These are phyloP conservation scores for Steinernema khuongi DNA, from an alignment of 1,140 invertebrate genomes.

Conservation along the genomic window DNA sequence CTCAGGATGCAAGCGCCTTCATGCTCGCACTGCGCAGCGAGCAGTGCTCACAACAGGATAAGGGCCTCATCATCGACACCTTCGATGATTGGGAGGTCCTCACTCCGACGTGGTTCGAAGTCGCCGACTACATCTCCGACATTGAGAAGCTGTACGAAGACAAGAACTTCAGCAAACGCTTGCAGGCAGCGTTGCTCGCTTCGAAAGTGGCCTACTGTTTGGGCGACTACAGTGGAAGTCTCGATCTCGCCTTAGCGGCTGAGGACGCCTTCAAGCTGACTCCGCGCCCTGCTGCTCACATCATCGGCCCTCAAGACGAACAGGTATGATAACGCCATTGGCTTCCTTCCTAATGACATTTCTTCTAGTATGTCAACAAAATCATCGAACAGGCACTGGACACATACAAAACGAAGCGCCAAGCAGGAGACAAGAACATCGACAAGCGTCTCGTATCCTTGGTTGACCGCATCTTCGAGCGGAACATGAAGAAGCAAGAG, in stretches of 20 bases:
- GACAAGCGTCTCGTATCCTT: constrained; percentile 80
- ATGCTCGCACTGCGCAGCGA: constrained; percentile 33
- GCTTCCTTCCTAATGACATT: constrained; percentile 64
- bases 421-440: neutral
- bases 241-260: constrained; percentile 45
- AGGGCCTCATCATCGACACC: constrained; percentile 44
- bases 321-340: constrained; percentile 26
- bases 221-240: constrained; percentile 44
- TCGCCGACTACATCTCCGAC: constrained; percentile 49
- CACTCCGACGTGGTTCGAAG: constrained; percentile 56
- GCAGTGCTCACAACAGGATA: constrained; percentile 33
- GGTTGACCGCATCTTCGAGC: constrained; percentile 91
- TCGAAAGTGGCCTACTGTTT: constrained; percentile 69
- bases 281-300: constrained; percentile 86
- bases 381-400: constrained; percentile 63
- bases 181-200: constrained; percentile 88
- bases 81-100: constrained; percentile 55
- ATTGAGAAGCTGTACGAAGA: constrained; percentile 75
- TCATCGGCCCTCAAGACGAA: constrained; percentile 66
- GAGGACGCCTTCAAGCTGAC: constrained; percentile 65
- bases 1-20: constrained; percentile 41
- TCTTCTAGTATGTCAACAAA: constrained; percentile 75
- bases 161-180: constrained; percentile 74
- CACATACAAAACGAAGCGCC: constrained; percentile 58
- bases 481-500: constrained; percentile 59